A percentile compares a stretch with the other conserved stretches of the same genome.
Conservation (phyloP, 2,113 vertebrate genomes). For the Elaphurus davidianus region DNA sequence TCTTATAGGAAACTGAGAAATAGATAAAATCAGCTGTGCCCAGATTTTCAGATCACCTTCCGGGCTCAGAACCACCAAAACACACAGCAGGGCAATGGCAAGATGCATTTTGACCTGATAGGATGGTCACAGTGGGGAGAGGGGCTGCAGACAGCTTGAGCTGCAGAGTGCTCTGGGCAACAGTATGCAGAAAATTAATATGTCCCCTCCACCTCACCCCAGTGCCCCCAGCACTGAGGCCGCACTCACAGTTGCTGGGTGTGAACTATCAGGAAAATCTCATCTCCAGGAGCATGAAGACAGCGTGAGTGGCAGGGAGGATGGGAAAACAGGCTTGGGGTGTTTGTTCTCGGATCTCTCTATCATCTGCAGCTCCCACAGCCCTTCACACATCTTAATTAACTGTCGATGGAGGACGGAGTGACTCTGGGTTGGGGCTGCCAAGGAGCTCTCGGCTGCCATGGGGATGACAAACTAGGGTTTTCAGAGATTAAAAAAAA, state of each 20-base stretch:
- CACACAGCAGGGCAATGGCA: slow-evolving; percentile 33
- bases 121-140: slow-evolving; percentile 6
- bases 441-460: neutral
- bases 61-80: slow-evolving; percentile 30
- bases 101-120: slow-evolving; percentile 64
- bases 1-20: neutral
- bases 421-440: neutral
- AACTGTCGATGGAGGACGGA: slow-evolving; percentile 17
- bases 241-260: neutral
- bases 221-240: neutral
- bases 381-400: slow-evolving; percentile 54
- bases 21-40: neutral
- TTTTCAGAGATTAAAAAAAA: neutral
- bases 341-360: slow-evolving; percentile 33
- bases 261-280: neutral
- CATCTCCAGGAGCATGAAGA: neutral
- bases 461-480: neutral
- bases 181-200: slow-evolving; percentile 26
- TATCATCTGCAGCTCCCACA: neutral
- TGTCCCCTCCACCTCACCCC: neutral
- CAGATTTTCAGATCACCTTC: slow-evolving; percentile 31
- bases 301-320: neutral
- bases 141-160: slow-evolving; percentile 1
- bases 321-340: neutral
- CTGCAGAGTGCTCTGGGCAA: neutral